Conservation (phyloP, 2,888 invertebrate genomes). For the Podotricha telesiphe region DNA sequence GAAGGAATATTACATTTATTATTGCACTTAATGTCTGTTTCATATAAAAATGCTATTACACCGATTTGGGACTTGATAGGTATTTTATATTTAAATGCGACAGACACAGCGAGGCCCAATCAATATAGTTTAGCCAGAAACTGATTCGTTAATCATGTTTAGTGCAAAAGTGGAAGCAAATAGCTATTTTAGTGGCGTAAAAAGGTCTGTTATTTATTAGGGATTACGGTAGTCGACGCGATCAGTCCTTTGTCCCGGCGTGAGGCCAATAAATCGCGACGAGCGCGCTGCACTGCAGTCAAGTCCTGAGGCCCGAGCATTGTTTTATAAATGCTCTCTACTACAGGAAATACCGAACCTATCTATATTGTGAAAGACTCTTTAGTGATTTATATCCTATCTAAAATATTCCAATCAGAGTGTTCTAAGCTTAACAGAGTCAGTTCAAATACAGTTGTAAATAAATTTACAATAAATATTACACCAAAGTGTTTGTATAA, state of each 20-base stretch:
- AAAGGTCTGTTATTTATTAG: slow-evolving; percentile 71
- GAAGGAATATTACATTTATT: too few relatives aligned
- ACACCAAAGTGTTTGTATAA: too few relatives aligned
- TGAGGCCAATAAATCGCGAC: slow-evolving; percentile 65
- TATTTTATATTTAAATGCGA: neutral
- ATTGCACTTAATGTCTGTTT: too few relatives aligned
- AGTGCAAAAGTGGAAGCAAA: slow-evolving; percentile 21
- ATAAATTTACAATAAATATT: neutral
- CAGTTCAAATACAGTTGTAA: neutral
- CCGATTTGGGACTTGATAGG: neutral
- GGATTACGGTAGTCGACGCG: slow-evolving; percentile 62
- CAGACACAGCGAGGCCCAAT: neutral
- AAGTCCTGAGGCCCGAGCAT: slow-evolving; percentile 49
- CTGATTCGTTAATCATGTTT: slow-evolving; percentile 13
- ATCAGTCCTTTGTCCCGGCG: slow-evolving; percentile 44
- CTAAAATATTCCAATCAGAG: slow-evolving; percentile 20
- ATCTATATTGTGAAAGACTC: slow-evolving; percentile 28
- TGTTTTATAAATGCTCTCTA: slow-evolving; percentile 61
- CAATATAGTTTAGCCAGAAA: slow-evolving; percentile 16
- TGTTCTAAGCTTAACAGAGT: neutral
- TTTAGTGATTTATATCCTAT: slow-evolving; percentile 21
- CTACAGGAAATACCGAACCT: slow-evolving; percentile 41
- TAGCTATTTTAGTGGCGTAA: slow-evolving; percentile 34
- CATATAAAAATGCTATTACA: neutral
- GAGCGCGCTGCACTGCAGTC: slow-evolving; percentile 66